phyloP scores from a whole-genome alignment of 2,113 vertebrate genomes.

The Oncorhynchus keta region DNA sequence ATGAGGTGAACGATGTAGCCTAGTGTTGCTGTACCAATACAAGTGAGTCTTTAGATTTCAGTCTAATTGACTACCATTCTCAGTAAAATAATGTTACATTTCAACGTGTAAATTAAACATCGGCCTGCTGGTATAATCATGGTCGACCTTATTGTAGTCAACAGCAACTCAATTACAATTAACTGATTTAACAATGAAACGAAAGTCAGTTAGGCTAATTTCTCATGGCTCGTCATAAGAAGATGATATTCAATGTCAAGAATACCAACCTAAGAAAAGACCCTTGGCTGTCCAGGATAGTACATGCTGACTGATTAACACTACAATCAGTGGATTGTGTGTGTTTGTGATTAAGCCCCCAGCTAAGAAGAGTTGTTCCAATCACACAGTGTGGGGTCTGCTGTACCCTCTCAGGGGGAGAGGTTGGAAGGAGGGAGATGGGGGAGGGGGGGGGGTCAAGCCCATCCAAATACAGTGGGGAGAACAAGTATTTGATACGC shows the following conservation, averaged over 20 bases:
- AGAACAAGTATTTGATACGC: too few species aligned
- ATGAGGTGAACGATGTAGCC: too few species aligned
- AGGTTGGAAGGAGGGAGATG: not conserved
- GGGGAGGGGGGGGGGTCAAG: not conserved
- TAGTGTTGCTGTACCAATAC: not conserved
- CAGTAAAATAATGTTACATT: not conserved
- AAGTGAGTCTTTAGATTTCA: not conserved
- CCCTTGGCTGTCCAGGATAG: not conserved
- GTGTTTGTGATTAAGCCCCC: conserved; percentile 9
- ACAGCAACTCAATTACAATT: not conserved
- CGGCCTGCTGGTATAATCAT: not conserved
- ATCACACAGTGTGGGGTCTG: conserved; percentile 41
- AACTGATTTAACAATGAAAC: not conserved
- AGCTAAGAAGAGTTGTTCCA: conserved; percentile 44
- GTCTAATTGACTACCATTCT: not conserved
- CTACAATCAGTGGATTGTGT: conserved; percentile 15
- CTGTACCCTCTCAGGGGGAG: not conserved
- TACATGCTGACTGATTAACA: conserved; percentile 6
- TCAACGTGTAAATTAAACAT: not conserved
- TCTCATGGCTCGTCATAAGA: not conserved
- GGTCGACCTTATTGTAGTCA: too few species aligned
- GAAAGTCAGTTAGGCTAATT: not conserved
- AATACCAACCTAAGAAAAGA: not conserved
- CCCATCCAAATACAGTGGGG: not conserved
- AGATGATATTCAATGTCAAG: not conserved